Evolutionary conservation across 2,113 vertebrate genomes (phyloP), one percentile per base, ranked within the genome.

Genomic region (Oreochromis aureus): DNA sequence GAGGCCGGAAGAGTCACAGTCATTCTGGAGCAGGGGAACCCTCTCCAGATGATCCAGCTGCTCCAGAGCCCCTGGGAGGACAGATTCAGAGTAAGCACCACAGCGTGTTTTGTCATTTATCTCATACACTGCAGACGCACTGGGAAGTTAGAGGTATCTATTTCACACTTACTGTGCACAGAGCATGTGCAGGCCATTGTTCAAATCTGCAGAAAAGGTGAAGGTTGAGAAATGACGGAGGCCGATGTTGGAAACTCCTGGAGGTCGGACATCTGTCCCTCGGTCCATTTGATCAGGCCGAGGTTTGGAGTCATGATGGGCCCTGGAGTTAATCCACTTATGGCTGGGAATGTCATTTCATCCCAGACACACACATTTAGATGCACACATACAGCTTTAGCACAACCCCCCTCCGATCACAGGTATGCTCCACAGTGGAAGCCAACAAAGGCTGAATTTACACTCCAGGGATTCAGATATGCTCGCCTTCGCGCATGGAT

Each of bases 41-140:
- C 98, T 58, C 96, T 98, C 83, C 97, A 98, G 96, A 98, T 98
- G 97, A 98, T 98, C 95, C 97, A 98, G 95, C 97, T 98, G 86
- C 97, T 98, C 81, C 98, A 98, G 96, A 98, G 97, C 91, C 97
- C 98, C 93, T 98, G 98, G 98, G 98, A 98, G 92, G 98, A 98
- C 94, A 95, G 98, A 94, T 98, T 98, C 96, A 97, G 97, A 97
- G 98, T 98, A 96, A 97, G 97, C 85, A 90, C 89, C 34, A 82
- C 66, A 19, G 16, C 19, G 39, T 54, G 9, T 54, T 79, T 84
- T 53, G 34, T 56, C n/a, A 13, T 89, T 85, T 55, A 56, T 58
- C 30, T 32, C 10, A 34, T 46, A 10, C 24, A 13, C 82, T 32
- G 2, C 59, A 79, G 81, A 39, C 2, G 61, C 81, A 39, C n/a